A percentile compares a stretch with the other conserved stretches of the same genome.
Conservation (phyloP, 2,797 vertebrate species). For the Varecia variegata region DNA sequence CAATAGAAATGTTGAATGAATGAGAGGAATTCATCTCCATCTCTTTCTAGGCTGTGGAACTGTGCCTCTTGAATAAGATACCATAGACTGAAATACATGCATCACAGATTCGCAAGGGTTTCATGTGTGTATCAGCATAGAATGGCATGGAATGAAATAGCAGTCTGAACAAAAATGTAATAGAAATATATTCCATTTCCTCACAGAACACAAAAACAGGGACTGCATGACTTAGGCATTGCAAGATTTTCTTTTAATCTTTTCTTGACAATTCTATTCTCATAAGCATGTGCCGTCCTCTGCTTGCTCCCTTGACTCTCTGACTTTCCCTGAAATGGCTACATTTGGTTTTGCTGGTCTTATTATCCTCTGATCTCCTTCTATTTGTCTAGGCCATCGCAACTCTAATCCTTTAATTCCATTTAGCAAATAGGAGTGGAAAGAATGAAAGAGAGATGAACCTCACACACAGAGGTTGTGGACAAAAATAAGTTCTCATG, state of each 20-base stretch:
- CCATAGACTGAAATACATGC: background rate
- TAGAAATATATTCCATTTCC: background rate
- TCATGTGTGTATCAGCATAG: background rate
- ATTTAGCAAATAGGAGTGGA: constrained; percentile 55
- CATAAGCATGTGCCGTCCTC: background rate
- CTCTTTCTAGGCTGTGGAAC: background rate
- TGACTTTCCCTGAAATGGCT: constrained; percentile 20
- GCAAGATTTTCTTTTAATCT: background rate
- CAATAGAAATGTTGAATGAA: background rate
- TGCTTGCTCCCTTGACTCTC: background rate
- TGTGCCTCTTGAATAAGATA: background rate
- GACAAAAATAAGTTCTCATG: background rate
- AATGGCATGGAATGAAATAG: background rate
- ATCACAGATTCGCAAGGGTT: background rate
- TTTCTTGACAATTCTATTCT: background rate
- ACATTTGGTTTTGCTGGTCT: constrained; percentile 42
- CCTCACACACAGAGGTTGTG: background rate
- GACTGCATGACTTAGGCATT: background rate
- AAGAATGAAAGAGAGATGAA: constrained; percentile 46
- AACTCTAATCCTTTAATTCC: constrained; percentile 58
- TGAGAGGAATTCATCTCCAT: background rate
- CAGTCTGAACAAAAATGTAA: background rate
- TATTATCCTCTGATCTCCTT: constrained; percentile 45
- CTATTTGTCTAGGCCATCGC: constrained; percentile 46
- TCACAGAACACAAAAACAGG: background rate